These are phyloP conservation scores for Cololabis saira DNA, from an alignment of 2,113 vertebrate species.

Conservation along the genomic window DNA sequence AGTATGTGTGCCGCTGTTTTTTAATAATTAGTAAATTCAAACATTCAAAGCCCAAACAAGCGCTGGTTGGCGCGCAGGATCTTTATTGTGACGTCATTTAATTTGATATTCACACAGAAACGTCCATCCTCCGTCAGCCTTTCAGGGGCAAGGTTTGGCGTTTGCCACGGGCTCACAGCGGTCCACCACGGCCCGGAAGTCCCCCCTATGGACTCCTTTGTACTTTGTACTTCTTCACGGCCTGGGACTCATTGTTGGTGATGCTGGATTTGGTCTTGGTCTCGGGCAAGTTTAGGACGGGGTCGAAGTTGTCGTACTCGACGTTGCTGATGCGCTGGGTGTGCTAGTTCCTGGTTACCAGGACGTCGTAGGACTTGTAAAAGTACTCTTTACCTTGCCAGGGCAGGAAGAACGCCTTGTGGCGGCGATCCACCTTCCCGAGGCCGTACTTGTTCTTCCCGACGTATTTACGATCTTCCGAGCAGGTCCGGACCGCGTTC, in stretches of 20 bases:
- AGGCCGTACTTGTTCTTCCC: slow-evolving; percentile 83
- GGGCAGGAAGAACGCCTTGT: slow-evolving; percentile 80
- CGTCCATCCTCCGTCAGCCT: rapidly evolving
- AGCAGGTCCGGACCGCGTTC: slow-evolving; percentile 71
- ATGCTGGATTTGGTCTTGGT: slow-evolving; percentile 75
- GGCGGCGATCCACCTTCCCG: slow-evolving; percentile 79
- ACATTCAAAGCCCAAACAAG: not conserved
- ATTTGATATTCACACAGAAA: not conserved
- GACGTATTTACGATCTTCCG: slow-evolving; percentile 63
- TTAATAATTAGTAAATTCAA: too few relatives aligned
- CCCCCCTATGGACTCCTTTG: slow-evolving; percentile 76
- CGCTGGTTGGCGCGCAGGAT: not conserved
- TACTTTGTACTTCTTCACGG: slow-evolving; percentile 72
- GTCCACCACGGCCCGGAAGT: slow-evolving; percentile 77
- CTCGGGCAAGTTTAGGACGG: slow-evolving; percentile 77
- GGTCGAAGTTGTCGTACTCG: slow-evolving; percentile 70
- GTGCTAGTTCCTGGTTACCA: slow-evolving; percentile 78
- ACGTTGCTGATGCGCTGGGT: slow-evolving; percentile 77
- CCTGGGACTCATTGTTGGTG: slow-evolving; percentile 79
- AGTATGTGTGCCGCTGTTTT: too few relatives aligned
- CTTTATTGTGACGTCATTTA: slow-evolving; percentile 29
- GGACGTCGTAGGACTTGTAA: slow-evolving; percentile 80
- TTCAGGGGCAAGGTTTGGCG: slow-evolving; percentile 71
- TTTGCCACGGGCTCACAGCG: slow-evolving; percentile 73
- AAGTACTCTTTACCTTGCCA: slow-evolving; percentile 81